Conservation (phyloP, 1,140 invertebrate genomes). For the Probaryconus sp. region DNA sequence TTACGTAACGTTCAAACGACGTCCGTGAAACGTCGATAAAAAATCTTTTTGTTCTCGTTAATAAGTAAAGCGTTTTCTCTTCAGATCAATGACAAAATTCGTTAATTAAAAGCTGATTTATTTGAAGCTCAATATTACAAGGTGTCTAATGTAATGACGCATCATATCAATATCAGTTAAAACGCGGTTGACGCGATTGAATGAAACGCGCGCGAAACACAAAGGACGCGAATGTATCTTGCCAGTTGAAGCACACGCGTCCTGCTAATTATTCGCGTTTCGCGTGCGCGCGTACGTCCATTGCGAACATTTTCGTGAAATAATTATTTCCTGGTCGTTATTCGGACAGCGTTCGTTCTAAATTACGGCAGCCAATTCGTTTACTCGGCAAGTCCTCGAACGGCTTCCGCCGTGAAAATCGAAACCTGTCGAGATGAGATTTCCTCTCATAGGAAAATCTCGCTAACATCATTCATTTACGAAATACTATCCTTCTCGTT, state of each 20-base stretch:
- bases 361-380: conserved; percentile 51
- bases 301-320: conserved; percentile 18
- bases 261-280: conserved; percentile 38
- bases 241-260: conserved; percentile 16
- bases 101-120: conserved; percentile 39
- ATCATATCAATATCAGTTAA: conserved; percentile 5
- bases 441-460: conserved; percentile 54
- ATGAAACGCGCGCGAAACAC: conserved; percentile 7
- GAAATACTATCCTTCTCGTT: conserved; percentile 46
- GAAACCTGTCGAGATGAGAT: conserved; percentile 52
- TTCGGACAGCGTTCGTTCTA: conserved; percentile 36
- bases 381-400: conserved; percentile 48
- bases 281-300: not conserved
- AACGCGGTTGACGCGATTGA: conserved; percentile 11
- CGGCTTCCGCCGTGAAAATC: conserved; percentile 51
- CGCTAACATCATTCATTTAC: conserved; percentile 50
- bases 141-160: conserved; percentile 7
- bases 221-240: conserved; percentile 17
- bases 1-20: too few relatives aligned
- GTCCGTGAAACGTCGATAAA: too few relatives aligned
- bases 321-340: conserved; percentile 50
- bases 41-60: too few relatives aligned
- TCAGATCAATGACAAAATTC: too few relatives aligned
- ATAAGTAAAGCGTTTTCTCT: too few relatives aligned
- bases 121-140: conserved; percentile 13